Conservation (phyloP, 2,888 invertebrate genomes). For the Nowickia ferox region DNA sequence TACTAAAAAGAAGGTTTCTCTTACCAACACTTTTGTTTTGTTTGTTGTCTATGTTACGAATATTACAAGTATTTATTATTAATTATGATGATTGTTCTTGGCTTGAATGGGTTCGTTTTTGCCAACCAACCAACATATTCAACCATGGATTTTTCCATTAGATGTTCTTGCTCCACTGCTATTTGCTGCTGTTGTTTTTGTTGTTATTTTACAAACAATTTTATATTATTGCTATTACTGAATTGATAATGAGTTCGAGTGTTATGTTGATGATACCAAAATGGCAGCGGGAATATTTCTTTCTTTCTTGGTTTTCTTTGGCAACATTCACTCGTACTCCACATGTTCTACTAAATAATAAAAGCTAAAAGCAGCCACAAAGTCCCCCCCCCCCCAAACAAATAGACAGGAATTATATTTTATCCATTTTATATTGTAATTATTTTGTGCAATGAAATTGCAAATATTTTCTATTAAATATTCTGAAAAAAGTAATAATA, state of each 20-base stretch:
- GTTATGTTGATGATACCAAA: conserved; percentile 54
- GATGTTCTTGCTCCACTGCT: conserved; percentile 16
- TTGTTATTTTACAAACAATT: conserved; percentile 58
- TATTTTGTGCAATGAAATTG: conserved; percentile 73
- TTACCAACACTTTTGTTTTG: conserved; percentile 32
- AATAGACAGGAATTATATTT: conserved; percentile 52
- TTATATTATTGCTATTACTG: conserved; percentile 68
- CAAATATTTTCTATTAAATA: conserved; percentile 73
- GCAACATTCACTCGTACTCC: not conserved
- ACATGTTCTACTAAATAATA: conserved; percentile 42
- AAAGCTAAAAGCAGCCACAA: conserved; percentile 2
- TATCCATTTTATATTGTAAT: conserved; percentile 68
- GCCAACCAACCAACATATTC: conserved; percentile 43
- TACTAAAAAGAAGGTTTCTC: not conserved
- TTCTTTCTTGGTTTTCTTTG: conserved; percentile 27
- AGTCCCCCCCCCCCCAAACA: conserved; percentile 17
- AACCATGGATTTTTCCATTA: conserved; percentile 48
- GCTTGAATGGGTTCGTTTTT: conserved; percentile 65
- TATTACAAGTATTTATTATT: conserved; percentile 67
- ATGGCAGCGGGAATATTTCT: conserved; percentile 55
- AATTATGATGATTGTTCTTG: conserved; percentile 69
- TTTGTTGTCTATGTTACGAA: conserved; percentile 18
- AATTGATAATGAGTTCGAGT: conserved; percentile 70
- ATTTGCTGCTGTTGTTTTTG: conserved; percentile 18
- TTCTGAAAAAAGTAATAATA: conserved; percentile 34